Evolutionary conservation across 1,140 invertebrate species (phyloP).

Genomic region (Ceratosolen solmsi): DNA sequence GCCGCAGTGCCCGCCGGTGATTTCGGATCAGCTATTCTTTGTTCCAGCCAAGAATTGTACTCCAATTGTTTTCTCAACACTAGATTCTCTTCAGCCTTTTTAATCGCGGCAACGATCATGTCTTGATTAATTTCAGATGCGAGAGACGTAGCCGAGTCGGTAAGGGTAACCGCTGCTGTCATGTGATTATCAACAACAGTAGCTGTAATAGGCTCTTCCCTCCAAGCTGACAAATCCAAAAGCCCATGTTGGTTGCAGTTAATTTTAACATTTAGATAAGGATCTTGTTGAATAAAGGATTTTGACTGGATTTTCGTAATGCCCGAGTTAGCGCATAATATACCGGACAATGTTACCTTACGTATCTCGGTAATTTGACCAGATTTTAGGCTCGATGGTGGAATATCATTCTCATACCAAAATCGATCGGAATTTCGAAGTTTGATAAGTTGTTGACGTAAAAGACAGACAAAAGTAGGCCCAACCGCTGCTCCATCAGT

Average conservation of each 20-base stretch:
- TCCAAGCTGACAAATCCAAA: slow-evolving; percentile 79
- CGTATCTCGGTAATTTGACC: slow-evolving; percentile 91
- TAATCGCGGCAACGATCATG: slow-evolving; percentile 77
- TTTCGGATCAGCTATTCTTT: slow-evolving; percentile 82
- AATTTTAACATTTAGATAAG: slow-evolving; percentile 88
- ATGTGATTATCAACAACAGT: slow-evolving; percentile 73
- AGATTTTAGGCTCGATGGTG: slow-evolving; percentile 86
- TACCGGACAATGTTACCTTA: slow-evolving; percentile 85
- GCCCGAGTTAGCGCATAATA: slow-evolving; percentile 87
- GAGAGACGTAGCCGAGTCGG: slow-evolving; percentile 52
- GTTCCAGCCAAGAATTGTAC: slow-evolving; percentile 82
- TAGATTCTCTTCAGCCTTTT: slow-evolving; percentile 83
- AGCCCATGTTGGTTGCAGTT: slow-evolving; percentile 81
- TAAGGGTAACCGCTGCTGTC: slow-evolving; percentile 50
- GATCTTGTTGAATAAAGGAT: slow-evolving; percentile 90
- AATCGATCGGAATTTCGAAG: slow-evolving; percentile 89
- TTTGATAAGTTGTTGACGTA: slow-evolving; percentile 86
- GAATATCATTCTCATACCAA: slow-evolving; percentile 97
- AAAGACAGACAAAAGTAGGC: slow-evolving; percentile 88
- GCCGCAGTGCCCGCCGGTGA: slow-evolving; percentile 89
- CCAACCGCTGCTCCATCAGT: slow-evolving; percentile 86
- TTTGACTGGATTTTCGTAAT: slow-evolving; percentile 82
- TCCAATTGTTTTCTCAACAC: slow-evolving; percentile 82
- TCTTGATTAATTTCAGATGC: slow-evolving; percentile 70
- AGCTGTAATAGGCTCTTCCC: slow-evolving; percentile 72